Evolutionary conservation across 1,140 invertebrate genomes (phyloP).

Genomic region (Hetaerina americana): DNA sequence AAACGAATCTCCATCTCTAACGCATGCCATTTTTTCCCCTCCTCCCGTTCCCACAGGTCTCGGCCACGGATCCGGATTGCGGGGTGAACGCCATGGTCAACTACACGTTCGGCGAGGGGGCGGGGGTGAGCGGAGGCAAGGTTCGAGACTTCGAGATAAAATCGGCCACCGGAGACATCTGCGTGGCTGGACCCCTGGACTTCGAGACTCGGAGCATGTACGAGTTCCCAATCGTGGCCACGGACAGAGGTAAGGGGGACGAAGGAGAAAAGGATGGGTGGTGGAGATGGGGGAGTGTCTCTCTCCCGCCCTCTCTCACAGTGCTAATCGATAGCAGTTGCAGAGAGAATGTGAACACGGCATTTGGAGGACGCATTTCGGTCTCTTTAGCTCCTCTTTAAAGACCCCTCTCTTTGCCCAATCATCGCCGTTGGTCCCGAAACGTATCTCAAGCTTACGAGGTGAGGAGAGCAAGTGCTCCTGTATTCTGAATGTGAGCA

Average conservation of each 20-base stretch:
- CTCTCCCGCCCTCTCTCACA: no score
- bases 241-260: slow-evolving; percentile 69
- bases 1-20: no score
- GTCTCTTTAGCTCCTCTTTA: no score
- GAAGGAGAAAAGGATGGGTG: slow-evolving; percentile 5
- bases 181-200: slow-evolving; percentile 69
- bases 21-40: neutral
- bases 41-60: slow-evolving; percentile 49
- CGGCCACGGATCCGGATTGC: slow-evolving; percentile 86
- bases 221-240: slow-evolving; percentile 88
- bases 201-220: slow-evolving; percentile 71
- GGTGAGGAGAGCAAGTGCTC: no score
- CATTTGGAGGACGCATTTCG: no score
- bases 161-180: slow-evolving; percentile 75
- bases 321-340: no score
- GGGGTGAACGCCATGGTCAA: slow-evolving; percentile 89
- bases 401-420: no score
- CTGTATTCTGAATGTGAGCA: no score
- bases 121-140: slow-evolving; percentile 29
- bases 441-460: no score
- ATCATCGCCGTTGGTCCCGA: no score
- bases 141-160: slow-evolving; percentile 63
- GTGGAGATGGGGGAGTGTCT: slow-evolving; percentile 12
- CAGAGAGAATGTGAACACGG: no score
- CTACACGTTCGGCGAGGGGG: slow-evolving; percentile 71